These are phyloP conservation scores for Drosophila infuscata DNA, from an alignment of 2,888 invertebrate genomes.

Conservation along the genomic window DNA sequence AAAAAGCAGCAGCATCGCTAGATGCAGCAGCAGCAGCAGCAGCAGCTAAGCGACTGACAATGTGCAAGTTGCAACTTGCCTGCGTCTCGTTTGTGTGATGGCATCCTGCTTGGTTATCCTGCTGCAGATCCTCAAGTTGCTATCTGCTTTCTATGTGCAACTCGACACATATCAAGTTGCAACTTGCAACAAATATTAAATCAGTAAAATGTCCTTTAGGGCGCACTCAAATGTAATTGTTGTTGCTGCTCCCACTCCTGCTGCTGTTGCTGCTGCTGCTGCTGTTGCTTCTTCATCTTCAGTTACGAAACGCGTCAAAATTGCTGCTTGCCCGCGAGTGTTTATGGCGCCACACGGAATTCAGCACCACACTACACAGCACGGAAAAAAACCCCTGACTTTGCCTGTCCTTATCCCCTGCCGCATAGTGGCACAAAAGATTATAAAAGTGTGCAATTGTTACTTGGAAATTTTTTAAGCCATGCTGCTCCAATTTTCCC, in stretches of 20 bases:
- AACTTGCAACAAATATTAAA: conserved; percentile 79
- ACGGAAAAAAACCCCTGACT: background rate
- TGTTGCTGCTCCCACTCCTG: conserved; percentile 37
- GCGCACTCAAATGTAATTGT: conserved; percentile 76
- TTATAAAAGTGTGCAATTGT: background rate
- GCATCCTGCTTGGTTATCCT: conserved; percentile 17
- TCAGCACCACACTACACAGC: conserved; percentile 3
- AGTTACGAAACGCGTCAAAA: conserved; percentile 70
- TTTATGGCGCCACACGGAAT: conserved; percentile 53
- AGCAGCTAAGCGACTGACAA: conserved; percentile 28
- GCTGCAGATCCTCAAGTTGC: conserved; percentile 55
- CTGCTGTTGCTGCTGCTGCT: conserved; percentile 18
- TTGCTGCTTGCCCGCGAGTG: conserved; percentile 72
- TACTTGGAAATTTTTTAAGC: background rate
- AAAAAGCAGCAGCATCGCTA: background rate
- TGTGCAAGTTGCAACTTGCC: conserved; percentile 10
- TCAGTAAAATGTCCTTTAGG: conserved; percentile 78
- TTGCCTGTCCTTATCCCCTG: background rate
- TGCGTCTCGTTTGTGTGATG: background rate
- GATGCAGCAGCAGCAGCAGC: conserved; percentile 3
- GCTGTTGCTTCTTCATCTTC: conserved; percentile 56
- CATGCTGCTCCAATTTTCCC: background rate
- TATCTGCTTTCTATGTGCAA: conserved; percentile 59
- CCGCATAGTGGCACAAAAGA: conserved; percentile 42
- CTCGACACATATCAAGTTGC: conserved; percentile 75